Conservation (phyloP, 2,113 vertebrate genomes). For the Chionomys nivalis region DNA sequence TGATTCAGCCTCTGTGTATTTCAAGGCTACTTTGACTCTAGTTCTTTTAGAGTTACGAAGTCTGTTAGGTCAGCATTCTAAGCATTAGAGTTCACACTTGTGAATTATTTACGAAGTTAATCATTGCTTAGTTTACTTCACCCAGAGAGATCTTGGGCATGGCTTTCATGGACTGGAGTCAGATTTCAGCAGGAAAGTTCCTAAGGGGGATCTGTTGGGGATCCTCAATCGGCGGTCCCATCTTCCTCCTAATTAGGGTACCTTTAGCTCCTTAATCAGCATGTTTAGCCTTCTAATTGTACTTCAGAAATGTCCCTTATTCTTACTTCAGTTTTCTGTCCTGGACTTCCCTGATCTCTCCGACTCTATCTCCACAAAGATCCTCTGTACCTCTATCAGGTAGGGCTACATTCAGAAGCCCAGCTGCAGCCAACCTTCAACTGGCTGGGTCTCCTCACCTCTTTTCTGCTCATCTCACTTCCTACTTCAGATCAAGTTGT, state of each 20-base stretch:
- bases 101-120: background rate
- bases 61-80: background rate
- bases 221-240: background rate
- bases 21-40: too few species aligned
- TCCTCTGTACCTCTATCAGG: fast-evolving
- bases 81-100: background rate
- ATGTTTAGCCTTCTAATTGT: background rate
- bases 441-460: background rate
- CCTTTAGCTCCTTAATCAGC: too few species aligned
- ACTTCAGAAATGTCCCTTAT: background rate
- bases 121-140: background rate
- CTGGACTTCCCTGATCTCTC: background rate
- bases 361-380: background rate
- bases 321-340: background rate
- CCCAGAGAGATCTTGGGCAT: too few species aligned
- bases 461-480: background rate
- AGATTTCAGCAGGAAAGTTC: background rate
- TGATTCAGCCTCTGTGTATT: too few species aligned
- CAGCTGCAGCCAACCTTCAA: background rate
- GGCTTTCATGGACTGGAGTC: background rate
- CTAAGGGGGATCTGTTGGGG: background rate
- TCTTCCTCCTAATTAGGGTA: background rate
- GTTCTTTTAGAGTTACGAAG: too few species aligned
- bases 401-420: background rate
- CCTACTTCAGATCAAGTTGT: background rate